Evolutionary conservation across 2,797 vertebrate species (phyloP).

Genomic region (Anisognathus igniventris): DNA sequence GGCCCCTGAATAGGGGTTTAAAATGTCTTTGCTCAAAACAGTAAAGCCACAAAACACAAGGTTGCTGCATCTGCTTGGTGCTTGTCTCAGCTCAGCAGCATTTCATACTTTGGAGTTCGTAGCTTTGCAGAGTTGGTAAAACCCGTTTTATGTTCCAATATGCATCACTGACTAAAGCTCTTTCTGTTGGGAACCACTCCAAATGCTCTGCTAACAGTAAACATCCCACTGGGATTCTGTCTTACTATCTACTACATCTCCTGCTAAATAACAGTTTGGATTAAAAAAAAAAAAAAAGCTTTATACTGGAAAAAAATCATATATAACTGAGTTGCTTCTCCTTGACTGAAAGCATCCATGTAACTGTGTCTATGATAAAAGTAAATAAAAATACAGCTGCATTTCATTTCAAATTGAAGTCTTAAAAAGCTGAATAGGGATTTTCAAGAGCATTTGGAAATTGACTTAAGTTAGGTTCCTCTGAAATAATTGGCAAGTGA

Average conservation of each 20-base stretch:
- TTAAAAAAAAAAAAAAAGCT: neutral
- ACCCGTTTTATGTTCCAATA: neutral
- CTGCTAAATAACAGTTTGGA: neutral
- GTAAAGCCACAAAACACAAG: neutral
- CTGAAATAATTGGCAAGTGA: neutral
- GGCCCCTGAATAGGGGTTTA: neutral
- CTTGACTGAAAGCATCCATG: neutral
- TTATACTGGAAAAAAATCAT: neutral
- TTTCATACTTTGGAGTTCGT: neutral
- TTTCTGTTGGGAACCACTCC: neutral
- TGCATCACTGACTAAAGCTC: neutral
- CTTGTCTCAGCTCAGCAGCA: neutral
- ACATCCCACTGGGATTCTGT: neutral
- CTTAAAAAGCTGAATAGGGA: neutral
- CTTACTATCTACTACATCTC: neutral
- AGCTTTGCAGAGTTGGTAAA: neutral
- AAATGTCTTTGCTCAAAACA: neutral
- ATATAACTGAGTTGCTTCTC: neutral
- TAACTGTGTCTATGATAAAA: neutral
- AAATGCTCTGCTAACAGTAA: neutral
- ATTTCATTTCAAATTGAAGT: neutral
- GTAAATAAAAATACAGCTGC: neutral
- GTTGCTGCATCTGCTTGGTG: neutral
- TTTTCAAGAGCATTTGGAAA: neutral
- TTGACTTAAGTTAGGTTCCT: neutral